Percentiles rank a stretch among this genome's conserved stretches.
Evolutionary conservation across 2,113 vertebrate species (phyloP).

Genomic region (Mobula hypostoma): DNA sequence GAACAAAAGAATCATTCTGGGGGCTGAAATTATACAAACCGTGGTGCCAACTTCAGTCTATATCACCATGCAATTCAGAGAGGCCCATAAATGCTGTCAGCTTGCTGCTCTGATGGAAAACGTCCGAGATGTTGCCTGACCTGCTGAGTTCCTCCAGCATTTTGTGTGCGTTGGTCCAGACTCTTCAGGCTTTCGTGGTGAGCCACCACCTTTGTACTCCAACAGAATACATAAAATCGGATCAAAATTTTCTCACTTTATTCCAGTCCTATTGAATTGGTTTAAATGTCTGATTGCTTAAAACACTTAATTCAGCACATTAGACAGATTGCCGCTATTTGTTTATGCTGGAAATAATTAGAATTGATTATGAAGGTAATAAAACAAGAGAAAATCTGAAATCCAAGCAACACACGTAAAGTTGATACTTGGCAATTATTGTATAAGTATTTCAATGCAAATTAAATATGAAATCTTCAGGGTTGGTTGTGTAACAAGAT

Average conservation of each 20-base stretch:
- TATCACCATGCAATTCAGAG: not conserved
- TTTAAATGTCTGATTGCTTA: not conserved
- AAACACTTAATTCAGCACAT: not conserved
- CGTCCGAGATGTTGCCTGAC: no score
- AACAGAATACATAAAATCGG: no score
- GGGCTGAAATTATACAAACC: not conserved
- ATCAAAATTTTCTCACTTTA: not conserved
- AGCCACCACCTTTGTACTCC: not conserved
- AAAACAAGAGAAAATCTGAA: no score
- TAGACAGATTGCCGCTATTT: not conserved
- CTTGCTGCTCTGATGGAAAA: no score
- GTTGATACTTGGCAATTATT: no score
- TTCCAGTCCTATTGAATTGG: not conserved
- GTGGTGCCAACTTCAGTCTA: not conserved
- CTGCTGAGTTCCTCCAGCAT: no score
- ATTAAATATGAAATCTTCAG: no score
- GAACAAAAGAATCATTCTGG: not conserved
- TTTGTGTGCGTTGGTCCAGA: not conserved
- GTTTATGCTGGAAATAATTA: not conserved
- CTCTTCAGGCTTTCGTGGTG: not conserved
- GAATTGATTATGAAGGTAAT: not conserved
- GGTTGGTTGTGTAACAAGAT: no score
- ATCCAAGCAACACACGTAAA: no score
- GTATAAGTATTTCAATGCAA: no score
- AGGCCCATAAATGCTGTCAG: not conserved